Evolutionary conservation across 53 echinoderm and acorn worm genomes (phyloP), one percentile per base, ranked within the genome.

Genomic region (Arbacia lixula): DNA sequence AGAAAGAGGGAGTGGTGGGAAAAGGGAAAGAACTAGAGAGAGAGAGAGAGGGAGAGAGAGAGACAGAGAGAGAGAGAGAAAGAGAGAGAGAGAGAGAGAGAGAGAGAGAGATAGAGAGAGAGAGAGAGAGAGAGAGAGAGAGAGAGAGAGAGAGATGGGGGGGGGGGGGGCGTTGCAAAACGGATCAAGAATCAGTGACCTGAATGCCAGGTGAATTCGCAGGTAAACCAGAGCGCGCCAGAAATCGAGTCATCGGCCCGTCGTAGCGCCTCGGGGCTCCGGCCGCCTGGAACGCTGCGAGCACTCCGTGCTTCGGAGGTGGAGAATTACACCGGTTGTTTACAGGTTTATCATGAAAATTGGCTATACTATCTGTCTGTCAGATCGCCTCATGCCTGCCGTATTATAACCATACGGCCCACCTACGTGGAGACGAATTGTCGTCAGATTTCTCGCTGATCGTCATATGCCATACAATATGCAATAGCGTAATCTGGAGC

Each of bases 381-480:
- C 41, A 39, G 68, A 68, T 68, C 68, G 38, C 14, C 34, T 56
- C 25, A 53, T 56, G 33, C 36, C 55, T 0, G 28, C 38, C 39
- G 57, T 35, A 34, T 76, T 56, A 55, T 76, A 32, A 32, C 76
- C 54, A 34, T 34, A 21, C 76, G 76, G 76, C 55, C 76, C 76
- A 76, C 76, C 76, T 56, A 76, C 76, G 56, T 56, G 34, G 76
- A 55, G 21, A n/a, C n/a, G n/a, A n/a, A n/a, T n/a, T n/a, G n/a
- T n/a, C n/a, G n/a, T n/a, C n/a, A n/a, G n/a, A n/a, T n/a, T n/a
- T n/a, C n/a, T n/a, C n/a, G n/a, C n/a, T n/a, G n/a, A n/a, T n/a
- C n/a, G n/a, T n/a, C n/a, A n/a, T n/a, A n/a, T n/a, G n/a, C n/a
- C n/a, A n/a, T n/a, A n/a, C n/a, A n/a, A n/a, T n/a, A n/a, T n/a